These are phyloP conservation scores for Synanceia verrucosa DNA, from an alignment of 2,797 vertebrate species.

Conservation along the genomic window DNA sequence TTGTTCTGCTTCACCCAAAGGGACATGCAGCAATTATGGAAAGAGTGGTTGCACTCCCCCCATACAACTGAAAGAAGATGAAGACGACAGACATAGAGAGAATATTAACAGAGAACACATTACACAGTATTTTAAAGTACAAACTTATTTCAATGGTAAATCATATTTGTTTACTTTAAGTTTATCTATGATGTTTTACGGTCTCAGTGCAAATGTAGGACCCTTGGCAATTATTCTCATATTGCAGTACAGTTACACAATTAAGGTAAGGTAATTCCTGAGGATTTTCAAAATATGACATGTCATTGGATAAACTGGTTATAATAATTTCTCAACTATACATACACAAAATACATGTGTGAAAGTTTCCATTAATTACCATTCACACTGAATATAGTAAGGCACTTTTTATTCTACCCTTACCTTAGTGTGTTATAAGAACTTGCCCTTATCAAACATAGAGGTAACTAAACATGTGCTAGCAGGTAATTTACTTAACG, in stretches of 20 bases:
- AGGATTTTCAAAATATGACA: background rate
- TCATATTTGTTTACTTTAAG: background rate
- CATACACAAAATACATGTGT: background rate
- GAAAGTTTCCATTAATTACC: no score
- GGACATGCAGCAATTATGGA: slow-evolving; percentile 99
- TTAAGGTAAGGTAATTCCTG: background rate
- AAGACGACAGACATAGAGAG: background rate
- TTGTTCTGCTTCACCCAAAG: slow-evolving; percentile 99
- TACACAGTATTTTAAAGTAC: background rate
- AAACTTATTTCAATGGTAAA: background rate
- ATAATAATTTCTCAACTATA: background rate
- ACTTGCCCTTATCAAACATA: background rate
- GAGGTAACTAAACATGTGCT: background rate
- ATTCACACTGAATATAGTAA: background rate
- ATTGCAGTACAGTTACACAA: background rate
- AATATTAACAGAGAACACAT: background rate
- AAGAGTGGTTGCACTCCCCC: slow-evolving; percentile 99
- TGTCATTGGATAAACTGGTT: background rate
- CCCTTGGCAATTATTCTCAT: background rate
- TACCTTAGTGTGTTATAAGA: no score
- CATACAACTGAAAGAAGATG: slow-evolving; percentile 89
- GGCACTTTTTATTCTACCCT: no score
- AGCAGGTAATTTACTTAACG: background rate
- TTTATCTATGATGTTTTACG: background rate
- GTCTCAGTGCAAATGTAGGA: background rate